Base-by-base conservation (phyloP, 2,113 vertebrate species). In the Apteryx mantelli region DNA sequence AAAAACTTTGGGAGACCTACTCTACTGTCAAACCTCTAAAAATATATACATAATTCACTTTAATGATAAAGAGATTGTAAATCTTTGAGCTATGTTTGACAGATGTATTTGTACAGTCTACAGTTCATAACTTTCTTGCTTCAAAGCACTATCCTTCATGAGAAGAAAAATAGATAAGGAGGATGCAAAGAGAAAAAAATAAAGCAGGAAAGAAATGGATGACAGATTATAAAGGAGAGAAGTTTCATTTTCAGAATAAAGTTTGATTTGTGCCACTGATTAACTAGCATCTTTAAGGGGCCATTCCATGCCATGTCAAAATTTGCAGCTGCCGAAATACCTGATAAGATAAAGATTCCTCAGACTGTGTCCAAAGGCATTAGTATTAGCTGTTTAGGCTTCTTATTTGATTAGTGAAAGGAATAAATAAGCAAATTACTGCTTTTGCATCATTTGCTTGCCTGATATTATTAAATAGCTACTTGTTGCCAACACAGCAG, bases 131-230 rank as follows among this genome's bases (percentile, higher is more conserved):
- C 12, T 89, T 80, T 60, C 42, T 74, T 83, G 26, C 48, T 91
- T 95, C 82, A 88, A 93, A 94, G 44, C 8, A 74, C 26, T 3
- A n/a, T 93, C 91, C 14, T 87, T 94, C 86, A 81, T 28, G 15
- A 80, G 32, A 55, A 78, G 55, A 71, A 36, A 66, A 2, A 73
- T 5, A 68, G 11, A 76, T 21, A 78, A 84, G 25, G 46, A 92
- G 93, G 73, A 86, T 12, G 11, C 12, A 90, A 73, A 42, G 9
- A 84, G 53, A 30, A 85, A 85, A 69, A 63, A 89, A 74, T 25
- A 82, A 82, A 89, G 26, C 7, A 12, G 15, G 34, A 60, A 85
- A 80, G 4, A 81, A 87, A 82, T 42, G 34, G 19, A 63, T 79
- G 71, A 56, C 4, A 4, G 19, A 50, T 55, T 73, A 84, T 58